Evolutionary conservation across 1,140 invertebrate genomes (phyloP).

Genomic region (Drosophila kohkoa): DNA sequence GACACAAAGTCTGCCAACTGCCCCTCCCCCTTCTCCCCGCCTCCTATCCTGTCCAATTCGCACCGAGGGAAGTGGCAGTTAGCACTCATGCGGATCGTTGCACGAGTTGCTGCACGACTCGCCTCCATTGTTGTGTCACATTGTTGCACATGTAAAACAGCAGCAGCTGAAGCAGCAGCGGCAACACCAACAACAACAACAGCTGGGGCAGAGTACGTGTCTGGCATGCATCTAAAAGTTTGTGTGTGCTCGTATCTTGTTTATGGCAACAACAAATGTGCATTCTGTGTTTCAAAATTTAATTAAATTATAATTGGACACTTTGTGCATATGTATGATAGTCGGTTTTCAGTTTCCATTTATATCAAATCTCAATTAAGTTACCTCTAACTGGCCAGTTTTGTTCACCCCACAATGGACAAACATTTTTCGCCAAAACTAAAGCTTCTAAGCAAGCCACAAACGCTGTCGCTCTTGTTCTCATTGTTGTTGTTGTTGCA

Average conservation of each 20-base stretch:
- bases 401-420: constrained; percentile 4
- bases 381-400: constrained; percentile 45
- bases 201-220: constrained; percentile 54
- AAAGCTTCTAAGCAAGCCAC: constrained; percentile 4
- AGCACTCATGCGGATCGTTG: constrained; percentile 79
- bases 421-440: constrained; percentile 7
- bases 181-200: constrained; percentile 29
- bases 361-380: constrained; percentile 58
- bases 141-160: constrained; percentile 70
- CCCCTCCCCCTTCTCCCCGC: neutral
- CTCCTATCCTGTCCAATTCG: neutral
- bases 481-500: constrained; percentile 3
- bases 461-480: neutral
- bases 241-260: constrained; percentile 38
- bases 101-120: constrained; percentile 74
- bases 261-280: constrained; percentile 49
- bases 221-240: constrained; percentile 49
- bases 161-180: constrained; percentile 39
- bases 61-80: constrained; percentile 46
- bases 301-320: constrained; percentile 78
- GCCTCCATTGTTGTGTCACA: constrained; percentile 75
- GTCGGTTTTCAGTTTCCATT: constrained; percentile 53
- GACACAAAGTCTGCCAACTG: constrained; percentile 22
- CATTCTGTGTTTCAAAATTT: constrained; percentile 61
- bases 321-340: constrained; percentile 28